Evolutionary conservation across 1,140 invertebrate genomes (phyloP), one percentile per base, ranked within the genome.

Genomic region (Papilio helenus): DNA sequence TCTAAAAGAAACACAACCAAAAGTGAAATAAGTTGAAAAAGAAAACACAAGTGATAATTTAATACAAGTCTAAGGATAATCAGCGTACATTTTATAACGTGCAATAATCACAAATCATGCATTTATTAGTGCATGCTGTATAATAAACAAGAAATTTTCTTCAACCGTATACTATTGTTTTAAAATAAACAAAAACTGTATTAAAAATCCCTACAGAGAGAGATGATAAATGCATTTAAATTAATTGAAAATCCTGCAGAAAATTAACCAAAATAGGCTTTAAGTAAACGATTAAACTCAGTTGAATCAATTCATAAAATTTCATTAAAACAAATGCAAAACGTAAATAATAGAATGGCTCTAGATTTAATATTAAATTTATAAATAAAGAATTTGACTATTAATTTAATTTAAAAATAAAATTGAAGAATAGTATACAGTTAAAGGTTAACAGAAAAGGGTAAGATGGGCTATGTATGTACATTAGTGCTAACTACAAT

Each of bases 401-500:
- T 76, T n/a, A 78, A 8, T 79, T 51, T n/a, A 74, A 2, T 49
- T 68, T 65, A 71, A 77, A 55, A 49, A 65, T 34, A 46, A 51
- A 80, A 14, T 74, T 16, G 44, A 79, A 79, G 42, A 80, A 81
- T 51, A 84, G 76, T 61, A 80, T 73, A 80, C 20, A 72, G 49
- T 55, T 80, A n/a, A 68, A 68, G 23, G 58, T 55, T 76, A 82
- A 82, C 79, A 80, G 79, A 77, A 77, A 74, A 78, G 79, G 46
- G 71, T 72, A 42, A 55, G 72, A 78, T 61, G 76, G 74, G 61
- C 76, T 68, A 72, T 68, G 9, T 83, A 58, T 76, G 68, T 46
- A 82, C 55, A 87, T 90, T 87, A 88, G 84, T 90, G 76, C 88
- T 89, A 89, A 86, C 89, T 93, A 92, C 83, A 84, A 84, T 84